These are phyloP conservation scores for Amaurobius ferox DNA, from an alignment of 2,888 invertebrate genomes.

Conservation along the genomic window DNA sequence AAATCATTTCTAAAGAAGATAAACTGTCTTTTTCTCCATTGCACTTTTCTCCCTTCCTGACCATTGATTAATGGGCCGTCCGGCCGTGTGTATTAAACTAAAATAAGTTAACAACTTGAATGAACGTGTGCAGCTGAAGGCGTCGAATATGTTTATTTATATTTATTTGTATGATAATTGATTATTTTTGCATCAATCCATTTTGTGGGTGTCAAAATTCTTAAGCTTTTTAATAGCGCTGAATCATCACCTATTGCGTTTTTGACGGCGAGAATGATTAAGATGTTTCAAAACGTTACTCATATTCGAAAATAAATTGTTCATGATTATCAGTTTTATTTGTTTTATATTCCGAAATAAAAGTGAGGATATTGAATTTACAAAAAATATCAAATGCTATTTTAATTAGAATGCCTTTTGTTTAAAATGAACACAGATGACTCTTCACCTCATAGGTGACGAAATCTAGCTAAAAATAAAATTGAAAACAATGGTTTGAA, in stretches of 20 bases:
- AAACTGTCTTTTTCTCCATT: background rate
- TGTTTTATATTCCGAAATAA: too few species aligned
- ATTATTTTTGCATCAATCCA: conserved; percentile 13
- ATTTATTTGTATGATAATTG: conserved; percentile 6
- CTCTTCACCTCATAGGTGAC: too few species aligned
- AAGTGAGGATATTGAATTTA: too few species aligned
- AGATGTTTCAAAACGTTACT: background rate
- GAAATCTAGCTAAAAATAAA: too few species aligned
- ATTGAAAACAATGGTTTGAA: too few species aligned
- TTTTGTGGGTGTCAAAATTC: conserved; percentile 7
- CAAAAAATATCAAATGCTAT: too few species aligned
- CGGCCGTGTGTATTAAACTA: background rate
- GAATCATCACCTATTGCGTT: background rate
- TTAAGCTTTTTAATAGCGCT: background rate
- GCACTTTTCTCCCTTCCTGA: background rate
- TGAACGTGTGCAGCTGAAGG: background rate
- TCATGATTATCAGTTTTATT: too few species aligned
- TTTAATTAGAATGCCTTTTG: too few species aligned
- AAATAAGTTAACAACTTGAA: background rate
- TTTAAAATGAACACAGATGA: too few species aligned
- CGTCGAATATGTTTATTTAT: background rate
- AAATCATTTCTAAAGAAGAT: background rate
- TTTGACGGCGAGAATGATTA: background rate
- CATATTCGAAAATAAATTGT: too few species aligned
- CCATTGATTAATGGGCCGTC: background rate